Percentiles rank a stretch among this genome's conserved stretches.
phyloP scores from a whole-genome alignment of 1,140 invertebrate species.

The Nasonia giraulti region DNA sequence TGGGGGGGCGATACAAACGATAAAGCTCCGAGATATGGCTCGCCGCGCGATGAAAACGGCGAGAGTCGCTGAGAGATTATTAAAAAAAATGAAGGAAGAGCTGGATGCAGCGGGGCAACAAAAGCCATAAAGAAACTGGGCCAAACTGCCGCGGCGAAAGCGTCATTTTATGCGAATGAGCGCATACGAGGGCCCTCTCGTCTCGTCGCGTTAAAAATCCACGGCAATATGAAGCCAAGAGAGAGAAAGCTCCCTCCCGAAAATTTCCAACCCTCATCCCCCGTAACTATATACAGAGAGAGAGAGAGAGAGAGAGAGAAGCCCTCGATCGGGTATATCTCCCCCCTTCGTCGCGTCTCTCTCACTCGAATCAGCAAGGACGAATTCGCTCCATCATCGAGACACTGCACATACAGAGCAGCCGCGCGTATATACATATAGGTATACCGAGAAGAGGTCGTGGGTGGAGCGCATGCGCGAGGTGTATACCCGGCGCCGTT shows the following conservation, averaged over 20 bases:
- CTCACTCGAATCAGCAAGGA: background rate
- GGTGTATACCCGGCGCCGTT: constrained; percentile 58
- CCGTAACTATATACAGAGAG: too few species aligned
- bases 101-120: too few species aligned
- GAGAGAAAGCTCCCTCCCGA: background rate
- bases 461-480: constrained; percentile 60
- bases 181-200: too few species aligned
- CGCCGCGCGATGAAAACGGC: too few species aligned
- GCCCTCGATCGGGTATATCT: background rate
- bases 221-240: background rate
- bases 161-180: too few species aligned
- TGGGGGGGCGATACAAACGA: too few species aligned
- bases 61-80: too few species aligned
- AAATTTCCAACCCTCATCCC: background rate
- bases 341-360: background rate
- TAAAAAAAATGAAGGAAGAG: too few species aligned
- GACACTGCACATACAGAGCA: background rate
- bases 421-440: too few species aligned
- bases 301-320: background rate
- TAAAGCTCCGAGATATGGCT: too few species aligned
- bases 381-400: constrained; percentile 5
- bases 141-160: background rate
- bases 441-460: background rate
- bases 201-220: background rate
- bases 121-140: background rate